Base-by-base conservation (phyloP, 1,140 invertebrate genomes). In the Lasioglossum baleicum region DNA sequence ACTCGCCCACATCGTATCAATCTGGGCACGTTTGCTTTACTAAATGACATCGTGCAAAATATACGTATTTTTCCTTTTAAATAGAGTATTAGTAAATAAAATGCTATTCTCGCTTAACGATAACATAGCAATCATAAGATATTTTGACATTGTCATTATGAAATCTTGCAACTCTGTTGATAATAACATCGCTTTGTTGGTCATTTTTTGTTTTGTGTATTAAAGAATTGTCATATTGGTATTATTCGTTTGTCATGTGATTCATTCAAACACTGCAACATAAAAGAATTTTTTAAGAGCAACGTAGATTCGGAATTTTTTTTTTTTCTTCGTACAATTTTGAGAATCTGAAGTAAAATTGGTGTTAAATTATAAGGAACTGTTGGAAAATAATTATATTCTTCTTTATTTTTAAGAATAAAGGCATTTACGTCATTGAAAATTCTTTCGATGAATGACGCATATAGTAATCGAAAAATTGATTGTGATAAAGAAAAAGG, bases 1-100 rank as follows among this genome's bases (percentile, higher is more conserved):
- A 31, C 68, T 83, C 78, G 83, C 61, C 80, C 67, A 86, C 60
- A 61, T 75, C 48, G 66, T 56, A 58, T 31, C 67, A 71, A 72
- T 81, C 42, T 67, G 72, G 72, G 63, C 76, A 80, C 72, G 63
- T 76, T 80, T 64, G 56, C 70, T 48, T 83, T 35, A 31, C 7
- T 58, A 35, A 17, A 40, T 42, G 31, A 73, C 17, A 75, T 67
- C 56, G 17, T 17, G 65, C 2, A 1, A 7, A 7, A 6, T 0
- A 17, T 48, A 20, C n/a, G n/a, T 2, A 51, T 13, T n/a, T n/a
- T n/a, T n/a, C n/a, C n/a, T n/a, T n/a, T n/a, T n/a, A n/a, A n/a
- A n/a, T n/a, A n/a, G n/a, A n/a, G n/a, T 67, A 20, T 35, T 60
- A 60, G n/a, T 74, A 61, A 74, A 66, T 66, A 17, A 40, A 56